phyloP scores from a whole-genome alignment of 2,113 vertebrate species.

The Rhinoptilus africanus region DNA sequence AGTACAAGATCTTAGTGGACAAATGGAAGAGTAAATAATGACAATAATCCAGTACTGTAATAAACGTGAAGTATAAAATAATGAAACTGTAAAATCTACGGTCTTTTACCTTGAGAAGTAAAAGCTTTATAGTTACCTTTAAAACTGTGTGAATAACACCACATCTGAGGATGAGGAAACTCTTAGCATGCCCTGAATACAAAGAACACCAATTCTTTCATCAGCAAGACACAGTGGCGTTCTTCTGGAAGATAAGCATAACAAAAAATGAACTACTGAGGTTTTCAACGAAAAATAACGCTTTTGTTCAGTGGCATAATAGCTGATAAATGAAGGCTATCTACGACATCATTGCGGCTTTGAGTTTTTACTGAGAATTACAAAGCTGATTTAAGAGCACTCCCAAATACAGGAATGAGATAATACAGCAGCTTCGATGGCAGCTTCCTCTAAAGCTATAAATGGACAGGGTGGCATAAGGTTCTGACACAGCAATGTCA shows the following conservation, averaged over 20 bases:
- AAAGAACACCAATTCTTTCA: not conserved
- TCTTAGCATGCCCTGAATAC: not conserved
- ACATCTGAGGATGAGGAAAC: not conserved
- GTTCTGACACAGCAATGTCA: not conserved
- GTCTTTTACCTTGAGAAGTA: not conserved
- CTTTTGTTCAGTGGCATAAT: not conserved
- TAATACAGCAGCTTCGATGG: not conserved
- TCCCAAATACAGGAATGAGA: not conserved
- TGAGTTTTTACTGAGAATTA: not conserved
- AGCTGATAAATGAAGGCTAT: not conserved
- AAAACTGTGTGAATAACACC: not conserved
- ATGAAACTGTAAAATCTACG: not conserved
- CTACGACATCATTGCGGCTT: not conserved
- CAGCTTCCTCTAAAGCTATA: not conserved
- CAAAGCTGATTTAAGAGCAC: not conserved
- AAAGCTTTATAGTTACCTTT: not conserved
- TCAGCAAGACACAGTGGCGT: not conserved
- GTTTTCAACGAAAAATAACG: not conserved
- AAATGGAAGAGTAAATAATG: slow-evolving; percentile 5
- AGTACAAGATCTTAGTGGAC: not conserved
- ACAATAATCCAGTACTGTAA: not conserved
- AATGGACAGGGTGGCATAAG: not conserved
- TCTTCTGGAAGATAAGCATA: not conserved
- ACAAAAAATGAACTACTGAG: not conserved
- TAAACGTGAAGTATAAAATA: not conserved